Conservation (phyloP, 2,888 invertebrate genomes). For the Synanthedon andrenaeformis region DNA sequence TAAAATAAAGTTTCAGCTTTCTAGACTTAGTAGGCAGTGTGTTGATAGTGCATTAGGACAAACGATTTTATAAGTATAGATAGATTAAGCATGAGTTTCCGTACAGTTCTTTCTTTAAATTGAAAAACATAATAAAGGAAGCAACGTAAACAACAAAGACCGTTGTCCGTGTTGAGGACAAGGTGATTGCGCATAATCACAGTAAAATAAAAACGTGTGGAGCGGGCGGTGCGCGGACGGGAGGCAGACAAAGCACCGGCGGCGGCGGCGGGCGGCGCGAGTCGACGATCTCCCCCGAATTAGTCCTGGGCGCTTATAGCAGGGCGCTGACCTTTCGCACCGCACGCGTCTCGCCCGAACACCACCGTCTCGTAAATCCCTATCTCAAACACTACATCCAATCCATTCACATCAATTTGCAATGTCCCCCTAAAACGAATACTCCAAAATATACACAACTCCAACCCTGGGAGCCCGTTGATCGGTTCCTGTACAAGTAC, state of each 20-base stretch:
- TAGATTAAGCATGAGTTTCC: too few species aligned
- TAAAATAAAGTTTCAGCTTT: too few species aligned
- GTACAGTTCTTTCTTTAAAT: too few species aligned
- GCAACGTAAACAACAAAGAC: background rate
- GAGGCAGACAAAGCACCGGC: slow-evolving; percentile 59
- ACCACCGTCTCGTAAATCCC: slow-evolving; percentile 14
- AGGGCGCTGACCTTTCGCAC: slow-evolving; percentile 57
- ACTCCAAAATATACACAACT: slow-evolving; percentile 6
- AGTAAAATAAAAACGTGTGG: slow-evolving; percentile 19
- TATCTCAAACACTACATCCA: slow-evolving; percentile 3
- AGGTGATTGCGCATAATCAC: slow-evolving; percentile 10
- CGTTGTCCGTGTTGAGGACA: slow-evolving; percentile 4
- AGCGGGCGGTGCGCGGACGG: slow-evolving; percentile 18
- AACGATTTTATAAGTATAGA: too few species aligned
- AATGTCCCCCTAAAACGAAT: background rate
- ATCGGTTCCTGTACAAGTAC: too few species aligned
- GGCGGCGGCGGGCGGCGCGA: slow-evolving; percentile 34
- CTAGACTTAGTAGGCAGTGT: too few species aligned
- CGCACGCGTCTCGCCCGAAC: slow-evolving; percentile 34
- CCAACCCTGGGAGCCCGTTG: slow-evolving; percentile 2
- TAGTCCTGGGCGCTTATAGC: slow-evolving; percentile 51
- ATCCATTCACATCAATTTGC: background rate
- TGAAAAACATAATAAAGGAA: too few species aligned
- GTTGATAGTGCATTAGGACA: too few species aligned
- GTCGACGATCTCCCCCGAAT: slow-evolving; percentile 69